These are phyloP conservation scores for Butastur rufipennis DNA, from an alignment of 2,113 vertebrate species.

Conservation along the genomic window DNA sequence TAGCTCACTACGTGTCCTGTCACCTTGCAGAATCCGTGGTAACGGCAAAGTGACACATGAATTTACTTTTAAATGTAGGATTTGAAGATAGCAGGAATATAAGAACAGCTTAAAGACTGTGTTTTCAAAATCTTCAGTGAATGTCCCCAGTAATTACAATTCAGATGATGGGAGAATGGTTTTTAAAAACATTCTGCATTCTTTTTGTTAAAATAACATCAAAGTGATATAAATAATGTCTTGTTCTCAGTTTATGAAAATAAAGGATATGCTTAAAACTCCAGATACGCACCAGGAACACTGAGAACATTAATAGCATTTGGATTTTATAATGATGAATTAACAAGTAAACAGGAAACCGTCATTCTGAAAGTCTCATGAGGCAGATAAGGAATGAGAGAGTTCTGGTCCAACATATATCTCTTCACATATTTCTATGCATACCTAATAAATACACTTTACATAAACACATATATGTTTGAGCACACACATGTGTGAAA, in stretches of 20 bases:
- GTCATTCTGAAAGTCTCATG: conserved; percentile 4
- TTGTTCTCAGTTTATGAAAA: background rate
- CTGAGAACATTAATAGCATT: background rate
- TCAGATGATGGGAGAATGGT: background rate
- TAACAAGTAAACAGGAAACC: conserved; percentile 58
- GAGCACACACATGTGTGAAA: background rate
- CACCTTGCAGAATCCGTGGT: background rate
- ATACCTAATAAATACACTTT: background rate
- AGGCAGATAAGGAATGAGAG: conserved; percentile 13
- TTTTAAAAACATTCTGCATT: background rate
- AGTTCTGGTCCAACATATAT: background rate
- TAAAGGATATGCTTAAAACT: background rate
- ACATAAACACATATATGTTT: background rate
- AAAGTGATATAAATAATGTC: background rate
- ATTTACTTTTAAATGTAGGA: background rate
- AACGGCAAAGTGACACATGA: background rate
- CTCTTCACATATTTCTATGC: background rate
- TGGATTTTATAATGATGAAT: conserved; percentile 38
- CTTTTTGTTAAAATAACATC: background rate
- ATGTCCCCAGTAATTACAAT: background rate
- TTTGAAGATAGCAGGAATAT: background rate
- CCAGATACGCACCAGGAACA: background rate
- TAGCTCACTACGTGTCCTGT: background rate
- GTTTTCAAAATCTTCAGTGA: background rate
- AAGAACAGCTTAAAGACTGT: background rate